These are phyloP conservation scores for Drosophila asahinai DNA, from an alignment of 1,140 invertebrate genomes.

Conservation along the genomic window DNA sequence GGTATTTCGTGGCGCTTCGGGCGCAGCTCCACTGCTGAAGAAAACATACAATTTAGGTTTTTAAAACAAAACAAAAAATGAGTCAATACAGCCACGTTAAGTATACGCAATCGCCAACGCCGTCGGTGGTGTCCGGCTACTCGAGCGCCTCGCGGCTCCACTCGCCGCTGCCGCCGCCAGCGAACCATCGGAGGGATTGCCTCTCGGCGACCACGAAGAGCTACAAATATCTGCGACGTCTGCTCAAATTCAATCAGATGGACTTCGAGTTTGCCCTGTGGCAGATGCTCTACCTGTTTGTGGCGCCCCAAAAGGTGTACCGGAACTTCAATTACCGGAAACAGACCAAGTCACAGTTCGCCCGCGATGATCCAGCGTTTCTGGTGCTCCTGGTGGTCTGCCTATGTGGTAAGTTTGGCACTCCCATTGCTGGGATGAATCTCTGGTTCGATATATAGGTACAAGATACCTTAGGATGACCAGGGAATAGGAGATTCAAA, in stretches of 20 bases:
- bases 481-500: neutral
- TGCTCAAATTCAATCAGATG: constrained; percentile 99
- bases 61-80: constrained; percentile 61
- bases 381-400: constrained; percentile 95
- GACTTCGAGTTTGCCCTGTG: constrained; percentile 99
- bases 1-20: constrained; percentile 30
- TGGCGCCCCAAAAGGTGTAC: constrained; percentile 98
- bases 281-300: constrained; percentile 99
- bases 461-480: neutral
- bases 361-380: constrained; percentile 99
- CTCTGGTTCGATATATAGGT: neutral
- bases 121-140: constrained; percentile 85
- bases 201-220: constrained; percentile 95
- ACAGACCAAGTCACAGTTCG: constrained; percentile 99
- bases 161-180: constrained; percentile 87
- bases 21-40: constrained; percentile 45
- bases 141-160: constrained; percentile 85
- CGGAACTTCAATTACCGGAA: constrained; percentile 99
- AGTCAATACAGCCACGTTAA: constrained; percentile 87
- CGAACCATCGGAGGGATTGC: constrained; percentile 89
- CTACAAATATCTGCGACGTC: constrained; percentile 95
- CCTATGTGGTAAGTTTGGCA: constrained; percentile 90
- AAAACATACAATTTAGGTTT: constrained; percentile 51
- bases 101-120: constrained; percentile 88
- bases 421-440: neutral